Evolutionary conservation across 2,797 vertebrate species (phyloP).

Genomic region (Fratercula arctica): DNA sequence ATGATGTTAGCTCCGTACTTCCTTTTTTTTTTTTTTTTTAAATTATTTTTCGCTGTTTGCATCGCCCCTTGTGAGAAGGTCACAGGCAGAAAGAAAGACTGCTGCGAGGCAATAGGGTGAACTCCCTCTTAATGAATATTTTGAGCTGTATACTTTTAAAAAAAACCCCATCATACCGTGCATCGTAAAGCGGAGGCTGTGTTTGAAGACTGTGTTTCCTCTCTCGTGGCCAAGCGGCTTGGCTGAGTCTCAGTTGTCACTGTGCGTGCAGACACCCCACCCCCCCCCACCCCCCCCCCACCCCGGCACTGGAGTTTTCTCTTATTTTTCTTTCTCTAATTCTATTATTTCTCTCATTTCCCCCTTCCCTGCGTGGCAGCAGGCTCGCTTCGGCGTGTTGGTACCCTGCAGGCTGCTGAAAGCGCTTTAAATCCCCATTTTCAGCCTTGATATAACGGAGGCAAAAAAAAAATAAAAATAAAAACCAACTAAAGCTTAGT

Average conservation of each 20-base stretch:
- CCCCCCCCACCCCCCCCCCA: too few relatives aligned
- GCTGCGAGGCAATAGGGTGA: not conserved
- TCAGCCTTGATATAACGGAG: not conserved
- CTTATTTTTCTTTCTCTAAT: too few relatives aligned
- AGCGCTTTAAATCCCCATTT: not conserved
- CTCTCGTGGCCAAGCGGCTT: not conserved
- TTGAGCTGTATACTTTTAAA: not conserved
- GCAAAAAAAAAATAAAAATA: too few relatives aligned
- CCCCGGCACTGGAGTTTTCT: not conserved
- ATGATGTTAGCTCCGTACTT: not conserved
- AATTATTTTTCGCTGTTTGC: not conserved
- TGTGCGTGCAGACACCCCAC: not conserved
- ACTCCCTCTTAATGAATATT: not conserved
- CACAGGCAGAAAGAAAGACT: not conserved
- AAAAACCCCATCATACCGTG: not conserved
- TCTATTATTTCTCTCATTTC: not conserved
- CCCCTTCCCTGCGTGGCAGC: too few relatives aligned
- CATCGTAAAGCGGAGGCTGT: not conserved
- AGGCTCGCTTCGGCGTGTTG: accelerated
- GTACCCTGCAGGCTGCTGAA: not conserved
- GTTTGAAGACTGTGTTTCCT: not conserved
- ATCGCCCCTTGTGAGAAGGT: not conserved
- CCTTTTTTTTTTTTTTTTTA: not conserved
- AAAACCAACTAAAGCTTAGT: accelerated
- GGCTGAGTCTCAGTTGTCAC: accelerated